A percentile compares a stretch with the other conserved stretches of the same genome.
Evolutionary conservation across 2,888 invertebrate species (phyloP).

Genomic region (Zaprionus bogoriensis): DNA sequence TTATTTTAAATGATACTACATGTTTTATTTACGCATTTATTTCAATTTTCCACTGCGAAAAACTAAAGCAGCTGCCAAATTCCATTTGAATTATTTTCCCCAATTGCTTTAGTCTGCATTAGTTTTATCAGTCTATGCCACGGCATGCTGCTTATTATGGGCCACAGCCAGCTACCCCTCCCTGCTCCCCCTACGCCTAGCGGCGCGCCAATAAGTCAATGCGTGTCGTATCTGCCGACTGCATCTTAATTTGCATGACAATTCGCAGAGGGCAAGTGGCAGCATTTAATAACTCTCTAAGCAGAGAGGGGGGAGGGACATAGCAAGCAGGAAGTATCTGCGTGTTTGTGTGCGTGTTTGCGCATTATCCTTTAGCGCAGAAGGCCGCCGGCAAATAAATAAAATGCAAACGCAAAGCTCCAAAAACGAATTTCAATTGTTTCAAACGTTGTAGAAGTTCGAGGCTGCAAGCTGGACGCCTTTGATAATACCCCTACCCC

Average conservation of each 20-base stretch:
- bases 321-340: not conserved
- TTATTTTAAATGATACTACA: no score
- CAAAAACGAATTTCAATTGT: slow-evolving; percentile 71
- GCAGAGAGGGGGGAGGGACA: not conserved
- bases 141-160: not conserved
- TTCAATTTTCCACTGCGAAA: no score
- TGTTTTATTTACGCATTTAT: no score
- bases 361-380: slow-evolving; percentile 32
- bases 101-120: no score
- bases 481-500: slow-evolving; percentile 59
- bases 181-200: not conserved
- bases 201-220: slow-evolving; percentile 36
- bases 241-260: slow-evolving; percentile 66
- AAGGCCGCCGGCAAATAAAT: slow-evolving; percentile 21
- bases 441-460: slow-evolving; percentile 36
- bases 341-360: slow-evolving; percentile 16
- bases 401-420: slow-evolving; percentile 30
- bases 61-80: no score
- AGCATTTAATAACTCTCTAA: not conserved
- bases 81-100: no score
- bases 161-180: not conserved
- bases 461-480: slow-evolving; percentile 49
- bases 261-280: slow-evolving; percentile 23
- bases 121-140: not conserved
- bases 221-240: slow-evolving; percentile 41